These are phyloP conservation scores for Drosophila takahashii DNA, from an alignment of 1,140 invertebrate species.

Conservation along the genomic window DNA sequence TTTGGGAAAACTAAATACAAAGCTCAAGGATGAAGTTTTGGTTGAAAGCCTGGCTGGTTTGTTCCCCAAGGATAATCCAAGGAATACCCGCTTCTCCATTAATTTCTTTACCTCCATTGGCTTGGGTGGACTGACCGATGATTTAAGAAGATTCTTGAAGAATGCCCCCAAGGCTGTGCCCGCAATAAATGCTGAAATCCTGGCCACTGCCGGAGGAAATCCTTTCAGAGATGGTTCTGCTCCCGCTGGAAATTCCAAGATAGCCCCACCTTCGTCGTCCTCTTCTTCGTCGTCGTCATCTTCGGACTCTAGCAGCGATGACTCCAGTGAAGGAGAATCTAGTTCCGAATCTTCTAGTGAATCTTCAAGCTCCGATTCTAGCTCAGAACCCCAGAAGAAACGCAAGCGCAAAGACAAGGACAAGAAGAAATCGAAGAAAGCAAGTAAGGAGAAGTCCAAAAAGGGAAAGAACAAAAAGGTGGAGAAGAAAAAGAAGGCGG, in stretches of 20 bases:
- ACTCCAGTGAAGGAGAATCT: slow-evolving; percentile 35
- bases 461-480: slow-evolving; percentile 47
- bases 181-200: slow-evolving; percentile 76
- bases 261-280: slow-evolving; percentile 13
- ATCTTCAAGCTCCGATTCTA: slow-evolving; percentile 18
- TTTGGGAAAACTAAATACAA: slow-evolving; percentile 94
- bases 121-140: slow-evolving; percentile 97
- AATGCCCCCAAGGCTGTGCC: slow-evolving; percentile 88
- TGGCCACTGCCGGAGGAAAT: slow-evolving; percentile 48
- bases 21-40: slow-evolving; percentile 95
- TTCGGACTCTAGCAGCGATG: slow-evolving; percentile 22
- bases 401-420: slow-evolving; percentile 50
- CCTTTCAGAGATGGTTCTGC: slow-evolving; percentile 53
- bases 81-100: slow-evolving; percentile 98
- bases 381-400: slow-evolving; percentile 43
- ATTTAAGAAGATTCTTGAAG: slow-evolving; percentile 95
- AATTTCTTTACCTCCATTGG: slow-evolving; percentile 99
- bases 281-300: slow-evolving; percentile 39
- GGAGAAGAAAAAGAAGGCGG: slow-evolving; percentile 36
- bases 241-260: neutral
- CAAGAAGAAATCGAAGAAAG: slow-evolving; percentile 53
- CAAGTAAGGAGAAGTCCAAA: slow-evolving; percentile 19
- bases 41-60: slow-evolving; percentile 95
- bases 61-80: slow-evolving; percentile 97
- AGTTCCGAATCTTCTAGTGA: slow-evolving; percentile 46